Conservation (phyloP, 1,140 invertebrate genomes). For the Bombyx mori region DNA sequence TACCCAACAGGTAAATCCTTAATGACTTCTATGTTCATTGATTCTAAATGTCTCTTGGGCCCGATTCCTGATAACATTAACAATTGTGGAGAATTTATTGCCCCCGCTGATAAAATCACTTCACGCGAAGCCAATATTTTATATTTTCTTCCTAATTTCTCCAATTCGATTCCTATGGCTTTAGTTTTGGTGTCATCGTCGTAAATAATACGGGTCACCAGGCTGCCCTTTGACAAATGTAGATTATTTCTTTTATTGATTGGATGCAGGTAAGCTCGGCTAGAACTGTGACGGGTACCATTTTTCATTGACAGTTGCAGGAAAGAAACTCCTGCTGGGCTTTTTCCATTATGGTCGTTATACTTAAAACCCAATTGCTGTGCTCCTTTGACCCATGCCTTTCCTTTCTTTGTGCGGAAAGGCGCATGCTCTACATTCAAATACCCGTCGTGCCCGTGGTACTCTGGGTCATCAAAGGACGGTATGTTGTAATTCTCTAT, state of each 20-base stretch:
- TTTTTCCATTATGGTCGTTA: constrained; percentile 81
- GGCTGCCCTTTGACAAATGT: constrained; percentile 75
- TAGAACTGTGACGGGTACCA: constrained; percentile 82
- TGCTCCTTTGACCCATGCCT: constrained; percentile 79
- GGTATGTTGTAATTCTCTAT: constrained; percentile 78
- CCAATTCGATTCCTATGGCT: constrained; percentile 77
- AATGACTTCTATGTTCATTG: constrained; percentile 74
- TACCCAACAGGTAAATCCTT: constrained; percentile 83
- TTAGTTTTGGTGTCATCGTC: constrained; percentile 72
- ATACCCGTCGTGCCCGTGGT: constrained; percentile 75
- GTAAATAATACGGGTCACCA: constrained; percentile 83
- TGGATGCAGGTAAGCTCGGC: constrained; percentile 81
- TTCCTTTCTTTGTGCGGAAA: constrained; percentile 73
- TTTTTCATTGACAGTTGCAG: constrained; percentile 79
- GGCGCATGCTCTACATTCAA: constrained; percentile 73
- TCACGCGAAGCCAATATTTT: constrained; percentile 78
- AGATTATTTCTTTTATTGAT: constrained; percentile 76
- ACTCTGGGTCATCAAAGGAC: constrained; percentile 65
- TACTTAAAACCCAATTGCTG: constrained; percentile 77
- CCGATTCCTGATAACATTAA: constrained; percentile 88
- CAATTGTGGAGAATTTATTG: constrained; percentile 83
- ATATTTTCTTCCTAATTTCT: constrained; percentile 63
- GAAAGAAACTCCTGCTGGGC: constrained; percentile 75
- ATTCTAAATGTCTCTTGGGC: constrained; percentile 77
- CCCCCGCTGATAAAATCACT: constrained; percentile 83